phyloP scores from a whole-genome alignment of 2,888 invertebrate species.

The Enchytraeus crypticus region DNA sequence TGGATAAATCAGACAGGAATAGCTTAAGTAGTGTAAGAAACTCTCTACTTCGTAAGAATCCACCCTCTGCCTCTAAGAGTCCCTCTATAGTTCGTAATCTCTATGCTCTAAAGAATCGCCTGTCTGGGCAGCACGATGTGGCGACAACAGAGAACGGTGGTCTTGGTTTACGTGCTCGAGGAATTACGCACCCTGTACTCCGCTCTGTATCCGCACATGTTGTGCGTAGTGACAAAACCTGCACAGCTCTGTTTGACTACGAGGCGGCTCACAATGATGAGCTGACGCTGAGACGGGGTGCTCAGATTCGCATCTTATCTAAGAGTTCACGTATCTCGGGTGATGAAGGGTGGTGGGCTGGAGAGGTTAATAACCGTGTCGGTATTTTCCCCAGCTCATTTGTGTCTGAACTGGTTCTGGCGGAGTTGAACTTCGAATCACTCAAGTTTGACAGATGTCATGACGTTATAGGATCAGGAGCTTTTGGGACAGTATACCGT shows the following conservation, averaged over 20 bases:
- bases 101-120: neutral
- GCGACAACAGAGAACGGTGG: too few species aligned
- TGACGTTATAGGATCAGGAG: slow-evolving; percentile 90
- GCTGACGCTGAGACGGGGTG: slow-evolving; percentile 74
- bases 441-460: too few species aligned
- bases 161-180: too few species aligned
- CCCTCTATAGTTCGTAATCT: neutral
- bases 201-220: too few species aligned
- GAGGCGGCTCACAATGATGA: slow-evolving; percentile 88
- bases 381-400: slow-evolving; percentile 85
- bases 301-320: slow-evolving; percentile 80
- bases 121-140: too few species aligned
- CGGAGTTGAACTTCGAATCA: slow-evolving; percentile 76
- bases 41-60: too few species aligned
- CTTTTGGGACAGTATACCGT: slow-evolving; percentile 73
- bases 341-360: slow-evolving; percentile 97
- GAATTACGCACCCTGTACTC: too few species aligned
- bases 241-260: slow-evolving; percentile 86
- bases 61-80: neutral
- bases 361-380: slow-evolving; percentile 68
- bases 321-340: slow-evolving; percentile 89
- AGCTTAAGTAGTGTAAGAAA: too few species aligned
- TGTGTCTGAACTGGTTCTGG: slow-evolving; percentile 59
- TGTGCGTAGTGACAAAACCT: slow-evolving; percentile 52
- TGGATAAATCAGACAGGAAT: too few species aligned